Conservation (phyloP, 2,888 invertebrate genomes). For the Athetis lepigone region DNA sequence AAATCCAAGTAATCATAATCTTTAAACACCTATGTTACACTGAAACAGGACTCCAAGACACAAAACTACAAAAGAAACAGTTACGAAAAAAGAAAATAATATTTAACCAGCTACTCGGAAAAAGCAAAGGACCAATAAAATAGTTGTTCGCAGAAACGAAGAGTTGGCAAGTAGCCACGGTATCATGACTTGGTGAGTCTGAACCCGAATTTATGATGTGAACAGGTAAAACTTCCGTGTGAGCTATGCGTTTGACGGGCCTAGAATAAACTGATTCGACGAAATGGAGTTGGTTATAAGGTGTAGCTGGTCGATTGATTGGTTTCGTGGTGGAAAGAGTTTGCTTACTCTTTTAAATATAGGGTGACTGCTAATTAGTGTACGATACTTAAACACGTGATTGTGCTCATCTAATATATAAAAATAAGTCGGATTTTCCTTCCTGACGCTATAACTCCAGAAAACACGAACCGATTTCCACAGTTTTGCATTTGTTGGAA, state of each 20-base stretch:
- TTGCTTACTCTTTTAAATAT: not conserved
- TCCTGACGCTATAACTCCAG: too few species aligned
- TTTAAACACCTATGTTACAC: too few species aligned
- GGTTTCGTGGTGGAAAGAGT: not conserved
- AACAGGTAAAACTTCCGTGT: constrained; percentile 56
- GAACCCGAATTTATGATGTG: constrained; percentile 31
- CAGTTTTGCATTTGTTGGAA: too few species aligned
- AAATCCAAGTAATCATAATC: too few species aligned
- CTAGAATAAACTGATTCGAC: constrained; percentile 33
- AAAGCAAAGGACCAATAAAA: constrained; percentile 44
- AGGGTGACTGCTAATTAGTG: too few species aligned
- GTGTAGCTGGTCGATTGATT: constrained; percentile 2
- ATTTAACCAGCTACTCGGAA: constrained; percentile 35
- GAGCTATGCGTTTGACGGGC: constrained; percentile 15
- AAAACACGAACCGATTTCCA: too few species aligned
- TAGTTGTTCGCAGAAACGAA: constrained; percentile 40
- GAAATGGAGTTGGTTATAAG: constrained; percentile 23
- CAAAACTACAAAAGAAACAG: constrained; percentile 21
- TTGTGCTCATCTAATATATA: too few species aligned
- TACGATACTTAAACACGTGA: too few species aligned
- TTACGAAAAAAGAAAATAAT: constrained; percentile 35
- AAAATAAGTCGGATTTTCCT: too few species aligned
- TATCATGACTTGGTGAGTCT: constrained; percentile 21
- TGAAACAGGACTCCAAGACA: too few species aligned
- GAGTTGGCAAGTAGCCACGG: constrained; percentile 53